Conservation (phyloP, 2,888 invertebrate species). For the Drosophila paracracens region DNA sequence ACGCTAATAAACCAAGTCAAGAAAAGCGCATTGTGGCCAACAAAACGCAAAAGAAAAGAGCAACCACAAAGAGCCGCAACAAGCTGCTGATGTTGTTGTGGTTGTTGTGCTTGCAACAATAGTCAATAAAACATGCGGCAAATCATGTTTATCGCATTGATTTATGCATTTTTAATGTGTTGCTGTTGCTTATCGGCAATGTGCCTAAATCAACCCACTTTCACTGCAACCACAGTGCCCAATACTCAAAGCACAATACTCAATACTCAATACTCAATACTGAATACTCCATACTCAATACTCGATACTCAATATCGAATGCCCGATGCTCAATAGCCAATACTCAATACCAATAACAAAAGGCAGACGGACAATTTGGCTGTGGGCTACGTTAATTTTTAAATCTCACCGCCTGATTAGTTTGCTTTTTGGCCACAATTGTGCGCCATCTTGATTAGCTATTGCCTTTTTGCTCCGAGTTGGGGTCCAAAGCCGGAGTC, state of each 20-base stretch:
- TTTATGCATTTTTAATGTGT: constrained; percentile 86
- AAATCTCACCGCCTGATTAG: constrained; percentile 85
- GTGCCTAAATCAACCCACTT: constrained; percentile 82
- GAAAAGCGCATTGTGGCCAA: constrained; percentile 26
- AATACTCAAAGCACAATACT: background rate
- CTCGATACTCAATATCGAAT: constrained; percentile 3
- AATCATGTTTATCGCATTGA: constrained; percentile 86
- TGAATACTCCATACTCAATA: constrained; percentile 4
- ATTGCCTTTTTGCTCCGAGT: constrained; percentile 23
- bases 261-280: constrained; percentile 17
- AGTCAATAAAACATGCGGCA: constrained; percentile 85
- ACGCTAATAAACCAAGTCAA: constrained; percentile 55
- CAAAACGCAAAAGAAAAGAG: constrained; percentile 1
- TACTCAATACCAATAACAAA: constrained; percentile 20
- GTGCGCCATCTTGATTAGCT: constrained; percentile 78
- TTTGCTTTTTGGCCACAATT: constrained; percentile 70
- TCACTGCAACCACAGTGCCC: constrained; percentile 59
- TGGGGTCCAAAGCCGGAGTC: background rate
- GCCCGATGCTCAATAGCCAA: constrained; percentile 2
- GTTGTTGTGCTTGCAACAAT: constrained; percentile 77
- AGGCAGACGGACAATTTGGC: constrained; percentile 51
- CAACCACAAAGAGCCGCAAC: constrained; percentile 34
- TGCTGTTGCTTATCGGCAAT: constrained; percentile 85
- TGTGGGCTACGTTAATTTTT: constrained; percentile 82
- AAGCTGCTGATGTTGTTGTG: constrained; percentile 4